A percentile compares a stretch with the other conserved stretches of the same genome.
Evolutionary conservation across 2,797 vertebrate species (phyloP).

Genomic region (Gymnothorax javanicus): DNA sequence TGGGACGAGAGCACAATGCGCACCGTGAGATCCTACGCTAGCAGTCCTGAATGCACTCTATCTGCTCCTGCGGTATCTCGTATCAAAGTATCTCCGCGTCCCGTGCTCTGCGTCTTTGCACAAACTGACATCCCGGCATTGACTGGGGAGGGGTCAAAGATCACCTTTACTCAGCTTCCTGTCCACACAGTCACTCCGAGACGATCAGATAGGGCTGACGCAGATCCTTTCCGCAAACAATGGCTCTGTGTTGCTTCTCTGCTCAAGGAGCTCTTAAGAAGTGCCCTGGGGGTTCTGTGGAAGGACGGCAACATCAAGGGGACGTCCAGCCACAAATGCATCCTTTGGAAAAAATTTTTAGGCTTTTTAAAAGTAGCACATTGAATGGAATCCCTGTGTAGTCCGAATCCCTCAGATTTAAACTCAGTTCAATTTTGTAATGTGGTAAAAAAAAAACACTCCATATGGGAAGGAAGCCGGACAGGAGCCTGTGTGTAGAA

Average conservation of each 20-base stretch:
- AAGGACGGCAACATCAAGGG: not conserved
- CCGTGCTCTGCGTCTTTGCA: not conserved
- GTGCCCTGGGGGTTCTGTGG: not conserved
- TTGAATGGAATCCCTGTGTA: not conserved
- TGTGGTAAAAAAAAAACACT: too few species aligned
- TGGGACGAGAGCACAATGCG: too few species aligned
- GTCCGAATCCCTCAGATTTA: not conserved
- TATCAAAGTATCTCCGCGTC: too few species aligned
- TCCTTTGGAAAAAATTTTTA: not conserved
- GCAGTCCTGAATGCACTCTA: too few species aligned
- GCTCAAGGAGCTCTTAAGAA: not conserved
- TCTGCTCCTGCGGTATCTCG: too few species aligned
- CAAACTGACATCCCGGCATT: not conserved
- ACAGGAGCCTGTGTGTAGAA: too few species aligned
- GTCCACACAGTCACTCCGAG: conserved; percentile 64
- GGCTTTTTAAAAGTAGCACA: not conserved
- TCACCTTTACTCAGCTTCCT: conserved; percentile 40
- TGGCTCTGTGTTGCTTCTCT: conserved; percentile 48
- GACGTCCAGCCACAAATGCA: not conserved
- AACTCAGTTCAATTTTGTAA: too few species aligned
- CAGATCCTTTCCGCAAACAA: conserved; percentile 32
- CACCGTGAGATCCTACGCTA: too few species aligned
- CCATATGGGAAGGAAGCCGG: too few species aligned
- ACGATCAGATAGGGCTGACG: conserved; percentile 31
- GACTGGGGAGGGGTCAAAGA: conserved; percentile 41